Base-by-base conservation (phyloP, 2,797 vertebrate genomes). In the Propithecus deckenii region DNA sequence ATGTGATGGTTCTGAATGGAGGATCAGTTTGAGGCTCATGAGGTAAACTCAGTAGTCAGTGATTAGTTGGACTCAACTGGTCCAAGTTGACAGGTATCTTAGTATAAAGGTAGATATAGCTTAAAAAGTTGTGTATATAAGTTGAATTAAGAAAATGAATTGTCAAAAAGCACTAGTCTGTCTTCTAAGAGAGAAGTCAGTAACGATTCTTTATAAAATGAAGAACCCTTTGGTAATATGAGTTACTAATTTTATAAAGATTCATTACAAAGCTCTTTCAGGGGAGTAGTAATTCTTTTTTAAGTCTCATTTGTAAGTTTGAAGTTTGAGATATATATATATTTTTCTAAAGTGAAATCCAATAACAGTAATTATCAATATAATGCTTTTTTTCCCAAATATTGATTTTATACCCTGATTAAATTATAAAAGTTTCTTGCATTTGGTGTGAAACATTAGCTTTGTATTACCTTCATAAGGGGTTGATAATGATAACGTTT, bases 331-430 rank as follows among this genome's bases (percentile, higher is more conserved):
- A 15, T 14, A 2, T 20, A 28, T 23, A 5, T 41, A 22, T 22
- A 22, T 5, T 72, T 30, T 84, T 83, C 52, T 76, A 46, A 96
- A 83, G 17, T 94, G 10, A 84, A 89, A 71, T 4, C 20, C 13
- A 80, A 0, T 96, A n/a, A 67, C 18, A 59, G 20, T 74, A 48
- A 83, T 78, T 48, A 48, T 89, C 10, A 57, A 11, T 59, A 50
- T 79, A 87, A 61, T 80, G 15, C 17, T 75, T 86, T 93, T 96
- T 92, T 86, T 84, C 7, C 92, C 35, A 75, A 87, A 86, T 87
- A 55, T 20, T 74, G 28, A 41, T 59, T 90, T 93, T 83, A 63
- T 95, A 20, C 28, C 23, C 63, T 84, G n/a, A 38, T 89, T 95
- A 94, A 80, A 48, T 89, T 88, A 35, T 14, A 32, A 76, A 67